Conservation (phyloP, 2,113 vertebrate genomes). For the Apodemus sylvaticus region DNA sequence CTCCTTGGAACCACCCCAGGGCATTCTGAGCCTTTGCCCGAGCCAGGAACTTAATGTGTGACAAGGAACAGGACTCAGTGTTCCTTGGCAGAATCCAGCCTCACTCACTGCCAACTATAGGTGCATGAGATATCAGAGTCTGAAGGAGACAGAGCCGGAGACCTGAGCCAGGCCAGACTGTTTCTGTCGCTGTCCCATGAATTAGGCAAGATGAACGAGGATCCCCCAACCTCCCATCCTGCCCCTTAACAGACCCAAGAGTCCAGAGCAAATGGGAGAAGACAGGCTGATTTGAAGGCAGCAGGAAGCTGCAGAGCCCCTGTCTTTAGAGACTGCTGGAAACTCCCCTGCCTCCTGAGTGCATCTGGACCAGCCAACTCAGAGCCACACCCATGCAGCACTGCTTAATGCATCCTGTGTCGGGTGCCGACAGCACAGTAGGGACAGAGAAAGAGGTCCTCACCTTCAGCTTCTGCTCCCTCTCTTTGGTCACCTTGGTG, state of each 20-base stretch:
- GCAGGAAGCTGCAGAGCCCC: not conserved
- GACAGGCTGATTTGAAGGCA: not conserved
- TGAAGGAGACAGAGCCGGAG: not conserved
- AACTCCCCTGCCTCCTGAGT: not conserved
- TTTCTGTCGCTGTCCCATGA: not conserved
- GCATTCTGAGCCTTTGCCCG: fast-evolving
- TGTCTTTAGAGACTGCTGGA: not conserved
- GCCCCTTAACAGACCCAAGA: not conserved
- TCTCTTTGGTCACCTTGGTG: conserved; percentile 98
- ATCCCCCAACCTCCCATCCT: not conserved
- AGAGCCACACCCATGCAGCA: no score
- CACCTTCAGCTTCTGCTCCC: conserved; percentile 98
- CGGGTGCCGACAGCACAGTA: fast-evolving
- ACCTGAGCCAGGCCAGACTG: not conserved
- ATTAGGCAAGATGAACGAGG: not conserved
- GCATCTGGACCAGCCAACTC: not conserved
- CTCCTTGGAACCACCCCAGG: not conserved
- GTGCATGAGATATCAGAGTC: not conserved
- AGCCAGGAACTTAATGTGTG: fast-evolving
- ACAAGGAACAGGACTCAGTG: not conserved
- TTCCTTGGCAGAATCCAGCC: not conserved
- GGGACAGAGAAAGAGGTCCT: not conserved
- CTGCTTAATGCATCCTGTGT: fast-evolving
- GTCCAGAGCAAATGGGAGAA: not conserved
- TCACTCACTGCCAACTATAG: fast-evolving